Percentiles rank a stretch among this genome's conserved stretches.
phyloP scores from a whole-genome alignment of 2,888 invertebrate genomes.

The Cephus sareptanus region DNA sequence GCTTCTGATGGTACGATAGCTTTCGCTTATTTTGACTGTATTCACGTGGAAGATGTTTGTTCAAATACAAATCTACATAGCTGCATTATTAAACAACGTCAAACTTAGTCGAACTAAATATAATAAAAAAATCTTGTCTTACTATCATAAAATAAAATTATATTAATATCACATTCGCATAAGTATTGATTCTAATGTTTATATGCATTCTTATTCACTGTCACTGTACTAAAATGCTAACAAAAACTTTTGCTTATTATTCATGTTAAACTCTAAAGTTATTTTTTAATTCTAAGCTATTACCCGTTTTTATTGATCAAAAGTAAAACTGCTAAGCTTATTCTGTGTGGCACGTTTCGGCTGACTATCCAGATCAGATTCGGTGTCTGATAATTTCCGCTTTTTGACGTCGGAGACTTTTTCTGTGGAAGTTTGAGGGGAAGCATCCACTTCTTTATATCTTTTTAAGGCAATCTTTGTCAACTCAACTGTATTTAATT shows the following conservation, averaged over 20 bases:
- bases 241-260: background rate
- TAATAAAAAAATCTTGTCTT: background rate
- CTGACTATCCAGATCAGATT: slow-evolving; percentile 29
- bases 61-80: too few relatives aligned
- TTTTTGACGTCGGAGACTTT: slow-evolving; percentile 43
- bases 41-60: too few relatives aligned
- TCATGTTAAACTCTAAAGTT: background rate
- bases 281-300: background rate
- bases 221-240: background rate
- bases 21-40: background rate
- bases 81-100: background rate
- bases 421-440: slow-evolving; percentile 3
- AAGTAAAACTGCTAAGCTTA: slow-evolving; percentile 48
- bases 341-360: slow-evolving; percentile 43
- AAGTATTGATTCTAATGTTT: background rate
- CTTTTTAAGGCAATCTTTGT: slow-evolving; percentile 69
- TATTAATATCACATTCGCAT: background rate
- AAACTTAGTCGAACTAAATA: background rate
- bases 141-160: background rate
- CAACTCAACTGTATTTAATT: slow-evolving; percentile 69
- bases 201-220: background rate
- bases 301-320: slow-evolving; percentile 22
- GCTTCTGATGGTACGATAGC: background rate
- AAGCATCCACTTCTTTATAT: slow-evolving; percentile 64
- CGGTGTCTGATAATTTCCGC: slow-evolving; percentile 41